Base-by-base conservation (phyloP, 1,140 invertebrate genomes). In the Micrasema longulum region DNA sequence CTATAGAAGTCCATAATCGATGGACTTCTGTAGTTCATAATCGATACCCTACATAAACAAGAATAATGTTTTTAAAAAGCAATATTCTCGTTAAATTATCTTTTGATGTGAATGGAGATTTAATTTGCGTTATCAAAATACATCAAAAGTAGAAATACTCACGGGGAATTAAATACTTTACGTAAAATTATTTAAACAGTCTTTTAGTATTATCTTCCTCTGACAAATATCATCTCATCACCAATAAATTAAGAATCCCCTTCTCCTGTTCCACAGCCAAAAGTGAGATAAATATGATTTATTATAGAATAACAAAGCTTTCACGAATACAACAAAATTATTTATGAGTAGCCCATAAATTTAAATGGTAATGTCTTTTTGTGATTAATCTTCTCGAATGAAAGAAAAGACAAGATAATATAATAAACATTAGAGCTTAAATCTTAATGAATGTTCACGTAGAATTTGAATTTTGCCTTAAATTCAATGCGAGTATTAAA, bases 281-380 rank as follows among this genome's bases (percentile, higher is more conserved):
- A 64, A 64, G 43, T 47, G 60, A 45, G 60, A 64, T 64, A 64
- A 64, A 64, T 64, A 64, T 64, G 60, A 64, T 64, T 64, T 64
- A 64, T 64, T 64, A 64, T 64, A 18, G 60, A 64, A 64, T 64
- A 64, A 64, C 60, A 64, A 64, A 64, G 60, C 60, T 47, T 64
- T 64, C 41, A 64, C 23, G 60, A 64, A 45, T 64, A 64, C 41
- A 64, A 45, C 11, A 47, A 23, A 41, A 64, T 64, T 64, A 64
- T 64, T 62, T 62, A 62, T 62, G 57, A 62, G 57, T 38, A 3
- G 18, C 38, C 22, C 57, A 41, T 62, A 62, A 62, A 62, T 62
- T 62, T 62, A 23, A 62, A 62, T 62, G 23, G 41, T 62, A 62
- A 62, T 62, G 57, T 62, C 60, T 64, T 47, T 47, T 14, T 11